Evolutionary conservation across 2,888 invertebrate genomes (phyloP).

Genomic region (Eudemis profundana): DNA sequence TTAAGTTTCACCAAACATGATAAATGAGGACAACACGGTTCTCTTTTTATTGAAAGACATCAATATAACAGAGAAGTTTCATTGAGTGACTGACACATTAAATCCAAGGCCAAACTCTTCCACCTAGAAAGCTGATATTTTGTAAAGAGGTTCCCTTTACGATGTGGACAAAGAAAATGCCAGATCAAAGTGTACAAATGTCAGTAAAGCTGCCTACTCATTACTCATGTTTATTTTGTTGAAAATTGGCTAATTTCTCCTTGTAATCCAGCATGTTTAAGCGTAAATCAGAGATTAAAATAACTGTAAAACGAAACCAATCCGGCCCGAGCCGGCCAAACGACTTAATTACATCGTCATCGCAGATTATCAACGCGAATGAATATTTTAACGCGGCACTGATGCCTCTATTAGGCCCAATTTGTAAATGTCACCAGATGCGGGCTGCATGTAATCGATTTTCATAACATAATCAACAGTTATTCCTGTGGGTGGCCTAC

Average conservation of each 20-base stretch:
- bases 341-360: slow-evolving; percentile 36
- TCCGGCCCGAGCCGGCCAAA: slow-evolving; percentile 24
- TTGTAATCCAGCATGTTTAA: background rate
- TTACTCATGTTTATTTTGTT: too few species aligned
- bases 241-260: slow-evolving; percentile 4
- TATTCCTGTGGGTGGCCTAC: slow-evolving; percentile 31
- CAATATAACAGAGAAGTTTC: too few species aligned
- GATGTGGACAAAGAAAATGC: too few species aligned
- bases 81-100: too few species aligned
- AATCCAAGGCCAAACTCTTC: too few species aligned
- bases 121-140: too few species aligned
- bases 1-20: too few species aligned
- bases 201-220: too few species aligned
- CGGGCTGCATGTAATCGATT: slow-evolving; percentile 52
- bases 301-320: slow-evolving; percentile 34
- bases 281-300: slow-evolving; percentile 1
- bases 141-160: too few species aligned
- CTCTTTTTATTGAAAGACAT: too few species aligned
- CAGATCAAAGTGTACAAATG: too few species aligned
- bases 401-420: slow-evolving; percentile 51
- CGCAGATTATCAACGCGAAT: slow-evolving; percentile 38
- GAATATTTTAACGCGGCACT: slow-evolving; percentile 45
- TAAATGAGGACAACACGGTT: too few species aligned
- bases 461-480: slow-evolving; percentile 40
- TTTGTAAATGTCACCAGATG: slow-evolving; percentile 49